phyloP scores from a whole-genome alignment of 2,888 invertebrate genomes.

The Sialis fuliginosa region DNA sequence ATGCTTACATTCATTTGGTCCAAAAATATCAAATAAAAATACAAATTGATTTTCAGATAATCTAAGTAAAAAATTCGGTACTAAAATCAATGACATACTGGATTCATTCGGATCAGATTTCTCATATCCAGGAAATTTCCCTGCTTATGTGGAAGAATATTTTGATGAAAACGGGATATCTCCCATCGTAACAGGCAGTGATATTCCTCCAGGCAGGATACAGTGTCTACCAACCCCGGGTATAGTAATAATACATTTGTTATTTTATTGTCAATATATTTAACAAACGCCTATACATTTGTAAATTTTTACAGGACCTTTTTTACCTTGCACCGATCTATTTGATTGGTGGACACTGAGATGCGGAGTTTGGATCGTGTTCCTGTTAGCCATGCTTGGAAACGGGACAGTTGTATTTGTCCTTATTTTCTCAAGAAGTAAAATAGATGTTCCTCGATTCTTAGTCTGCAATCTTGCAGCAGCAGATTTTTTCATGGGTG shows the following conservation, averaged over 20 bases:
- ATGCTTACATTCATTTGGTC: too few relatives aligned
- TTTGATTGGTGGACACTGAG: conserved; percentile 97
- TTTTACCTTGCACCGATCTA: conserved; percentile 86
- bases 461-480: conserved; percentile 92
- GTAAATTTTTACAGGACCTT: conserved; percentile 50
- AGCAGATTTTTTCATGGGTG: conserved; percentile 94
- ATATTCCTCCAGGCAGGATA: conserved; percentile 28
- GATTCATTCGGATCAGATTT: conserved; percentile 51
- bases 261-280: neutral
- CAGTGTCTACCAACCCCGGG: conserved; percentile 75
- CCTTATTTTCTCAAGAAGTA: conserved; percentile 72
- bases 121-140: conserved; percentile 48
- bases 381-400: conserved; percentile 84
- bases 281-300: neutral
- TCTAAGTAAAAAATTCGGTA: conserved; percentile 51
- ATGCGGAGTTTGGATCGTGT: conserved; percentile 95
- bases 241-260: conserved; percentile 12
- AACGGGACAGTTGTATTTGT: conserved; percentile 94
- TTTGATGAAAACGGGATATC: conserved; percentile 41
- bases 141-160: conserved; percentile 55
- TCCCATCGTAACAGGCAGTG: conserved; percentile 18
- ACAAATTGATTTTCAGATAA: conserved; percentile 35
- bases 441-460: conserved; percentile 93
- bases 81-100: conserved; percentile 50
- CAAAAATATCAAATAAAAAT: neutral